Conservation (phyloP, 2,888 invertebrate genomes). For the Monoplex corrugatus region DNA sequence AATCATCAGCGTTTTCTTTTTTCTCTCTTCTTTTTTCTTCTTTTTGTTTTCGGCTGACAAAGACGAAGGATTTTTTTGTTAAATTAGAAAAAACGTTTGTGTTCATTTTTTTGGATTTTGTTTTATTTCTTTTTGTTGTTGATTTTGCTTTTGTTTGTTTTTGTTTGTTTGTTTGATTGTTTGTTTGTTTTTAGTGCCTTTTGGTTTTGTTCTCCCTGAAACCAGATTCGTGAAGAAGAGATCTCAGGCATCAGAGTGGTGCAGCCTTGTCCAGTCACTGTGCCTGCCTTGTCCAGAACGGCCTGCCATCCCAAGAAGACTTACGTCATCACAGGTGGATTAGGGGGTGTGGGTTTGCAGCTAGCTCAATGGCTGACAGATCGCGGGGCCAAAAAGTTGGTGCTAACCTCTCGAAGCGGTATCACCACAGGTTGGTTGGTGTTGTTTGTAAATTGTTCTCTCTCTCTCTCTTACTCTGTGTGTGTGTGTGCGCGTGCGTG, state of each 20-base stretch:
- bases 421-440: constrained; percentile 82
- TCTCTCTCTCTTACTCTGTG: too few species aligned
- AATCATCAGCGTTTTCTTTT: too few species aligned
- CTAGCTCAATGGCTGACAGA: constrained; percentile 86
- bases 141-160: not conserved
- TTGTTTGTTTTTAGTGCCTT: too few species aligned
- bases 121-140: not conserved
- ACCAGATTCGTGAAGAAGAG: constrained; percentile 90
- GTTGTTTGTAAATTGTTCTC: too few species aligned
- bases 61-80: too few species aligned
- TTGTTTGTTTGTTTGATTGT: not conserved
- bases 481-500: too few species aligned
- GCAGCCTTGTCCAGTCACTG: constrained; percentile 77
- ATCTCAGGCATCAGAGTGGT: constrained; percentile 78
- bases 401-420: constrained; percentile 94
- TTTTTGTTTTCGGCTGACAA: too few species aligned
- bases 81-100: too few species aligned
- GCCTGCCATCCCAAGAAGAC: constrained; percentile 85
- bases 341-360: constrained; percentile 98
- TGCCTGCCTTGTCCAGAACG: constrained; percentile 90
- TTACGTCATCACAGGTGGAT: constrained; percentile 88
- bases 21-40: too few species aligned
- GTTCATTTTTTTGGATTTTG: too few species aligned
- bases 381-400: constrained; percentile 92
- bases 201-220: too few species aligned